Conservation (phyloP, 2,888 invertebrate species). For the Heliconius erato region DNA sequence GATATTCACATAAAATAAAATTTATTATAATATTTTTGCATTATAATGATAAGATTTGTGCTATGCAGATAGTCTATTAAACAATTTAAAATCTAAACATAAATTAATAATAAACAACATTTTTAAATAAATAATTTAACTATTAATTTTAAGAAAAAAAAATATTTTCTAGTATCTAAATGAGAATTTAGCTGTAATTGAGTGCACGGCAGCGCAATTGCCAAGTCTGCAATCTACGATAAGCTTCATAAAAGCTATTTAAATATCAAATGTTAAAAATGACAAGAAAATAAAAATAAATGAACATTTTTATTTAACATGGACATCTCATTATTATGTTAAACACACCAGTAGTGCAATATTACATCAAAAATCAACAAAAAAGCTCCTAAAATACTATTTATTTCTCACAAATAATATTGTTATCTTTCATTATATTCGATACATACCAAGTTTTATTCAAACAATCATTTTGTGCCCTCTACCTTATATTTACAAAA, state of each 20-base stretch:
- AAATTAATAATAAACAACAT: neutral
- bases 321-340: neutral
- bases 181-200: neutral
- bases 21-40: neutral
- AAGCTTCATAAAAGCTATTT: slow-evolving; percentile 8
- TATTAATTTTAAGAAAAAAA: neutral
- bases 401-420: neutral
- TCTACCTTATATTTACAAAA: slow-evolving; percentile 53
- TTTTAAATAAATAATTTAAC: neutral
- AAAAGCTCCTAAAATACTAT: neutral
- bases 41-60: neutral
- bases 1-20: neutral
- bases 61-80: neutral
- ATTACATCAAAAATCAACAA: neutral
- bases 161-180: neutral
- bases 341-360: neutral
- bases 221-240: slow-evolving; percentile 11
- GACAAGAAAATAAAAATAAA: neutral
- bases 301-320: neutral
- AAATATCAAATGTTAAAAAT: neutral
- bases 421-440: neutral
- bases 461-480: slow-evolving; percentile 54
- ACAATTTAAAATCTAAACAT: neutral
- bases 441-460: slow-evolving; percentile 20
- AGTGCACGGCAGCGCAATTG: slow-evolving; percentile 14